Percentiles rank a stretch among this genome's conserved stretches.
phyloP scores from a whole-genome alignment of 2,888 invertebrate species.

The Scrobipalpa costella region DNA sequence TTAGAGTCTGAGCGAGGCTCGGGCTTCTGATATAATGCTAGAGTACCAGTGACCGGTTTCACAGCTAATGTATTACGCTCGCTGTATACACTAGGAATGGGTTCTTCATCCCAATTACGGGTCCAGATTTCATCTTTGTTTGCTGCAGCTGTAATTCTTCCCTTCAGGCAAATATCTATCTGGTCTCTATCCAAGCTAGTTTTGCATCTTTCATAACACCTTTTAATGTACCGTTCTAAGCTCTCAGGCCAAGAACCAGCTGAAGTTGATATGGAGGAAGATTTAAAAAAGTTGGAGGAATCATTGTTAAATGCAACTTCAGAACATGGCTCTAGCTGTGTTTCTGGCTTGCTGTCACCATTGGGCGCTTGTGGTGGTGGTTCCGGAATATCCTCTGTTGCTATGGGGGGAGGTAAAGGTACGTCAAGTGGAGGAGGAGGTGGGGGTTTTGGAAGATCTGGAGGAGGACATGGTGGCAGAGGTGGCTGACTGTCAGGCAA shows the following conservation, averaged over 20 bases:
- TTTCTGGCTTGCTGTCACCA: constrained; percentile 44
- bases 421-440: constrained; percentile 61
- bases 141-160: constrained; percentile 95
- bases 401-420: constrained; percentile 71
- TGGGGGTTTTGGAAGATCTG: constrained; percentile 65
- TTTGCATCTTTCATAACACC: constrained; percentile 95
- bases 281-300: constrained; percentile 59
- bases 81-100: constrained; percentile 93
- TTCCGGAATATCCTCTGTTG: constrained; percentile 67
- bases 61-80: constrained; percentile 86
- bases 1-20: constrained; percentile 57
- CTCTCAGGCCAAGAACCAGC: constrained; percentile 89
- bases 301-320: constrained; percentile 54
- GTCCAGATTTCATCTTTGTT: constrained; percentile 93
- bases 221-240: constrained; percentile 92
- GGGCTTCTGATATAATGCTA: constrained; percentile 82
- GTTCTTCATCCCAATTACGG: constrained; percentile 97
- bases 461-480: constrained; percentile 76
- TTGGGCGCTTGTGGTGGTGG: constrained; percentile 55
- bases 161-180: constrained; percentile 96
- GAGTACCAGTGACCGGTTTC: constrained; percentile 80
- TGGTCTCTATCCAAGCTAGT: constrained; percentile 95
- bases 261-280: constrained; percentile 59
- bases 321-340: constrained; percentile 31
- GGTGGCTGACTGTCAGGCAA: constrained; percentile 80